Conservation (phyloP, 2,113 vertebrate species). For the Tragelaphus imberbis region DNA sequence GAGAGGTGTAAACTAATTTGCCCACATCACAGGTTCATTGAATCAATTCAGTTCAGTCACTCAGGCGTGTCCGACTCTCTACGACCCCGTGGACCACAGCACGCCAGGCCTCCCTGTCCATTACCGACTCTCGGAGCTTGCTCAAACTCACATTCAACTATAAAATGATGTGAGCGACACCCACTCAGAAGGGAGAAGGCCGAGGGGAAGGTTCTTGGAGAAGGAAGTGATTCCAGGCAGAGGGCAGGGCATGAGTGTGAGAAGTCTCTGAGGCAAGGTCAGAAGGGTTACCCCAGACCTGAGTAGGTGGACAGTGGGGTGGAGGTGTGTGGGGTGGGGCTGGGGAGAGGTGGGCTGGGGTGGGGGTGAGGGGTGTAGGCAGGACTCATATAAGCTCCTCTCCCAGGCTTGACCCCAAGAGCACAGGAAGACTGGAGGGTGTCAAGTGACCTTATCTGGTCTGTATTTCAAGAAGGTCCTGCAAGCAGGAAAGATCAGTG, state of each 20-base stretch:
- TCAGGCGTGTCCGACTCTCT: rapidly evolving
- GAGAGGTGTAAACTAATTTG: too few relatives aligned
- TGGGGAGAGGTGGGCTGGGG: not conserved
- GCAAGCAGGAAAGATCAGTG: not conserved
- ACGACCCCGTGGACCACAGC: rapidly evolving
- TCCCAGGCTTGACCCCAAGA: not conserved
- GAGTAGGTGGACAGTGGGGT: not conserved
- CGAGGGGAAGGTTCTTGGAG: not conserved
- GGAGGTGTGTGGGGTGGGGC: not conserved
- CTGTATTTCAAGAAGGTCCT: not conserved
- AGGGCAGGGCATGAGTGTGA: not conserved
- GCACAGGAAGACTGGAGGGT: not conserved
- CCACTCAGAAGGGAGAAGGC: not conserved
- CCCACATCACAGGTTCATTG: not conserved
- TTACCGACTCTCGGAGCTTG: rapidly evolving
- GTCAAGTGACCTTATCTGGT: not conserved
- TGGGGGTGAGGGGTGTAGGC: not conserved
- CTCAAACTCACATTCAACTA: not conserved
- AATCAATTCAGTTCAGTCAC: not conserved
- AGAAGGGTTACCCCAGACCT: not conserved
- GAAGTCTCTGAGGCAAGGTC: not conserved
- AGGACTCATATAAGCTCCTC: not conserved
- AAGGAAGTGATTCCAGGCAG: not conserved
- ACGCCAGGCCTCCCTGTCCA: not conserved
- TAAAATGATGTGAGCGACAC: not conserved